A percentile compares a stretch with the other conserved stretches of the same genome.
These are phyloP conservation scores for Coleophora deauratella DNA, from an alignment of 2,888 invertebrate genomes.

Conservation along the genomic window DNA sequence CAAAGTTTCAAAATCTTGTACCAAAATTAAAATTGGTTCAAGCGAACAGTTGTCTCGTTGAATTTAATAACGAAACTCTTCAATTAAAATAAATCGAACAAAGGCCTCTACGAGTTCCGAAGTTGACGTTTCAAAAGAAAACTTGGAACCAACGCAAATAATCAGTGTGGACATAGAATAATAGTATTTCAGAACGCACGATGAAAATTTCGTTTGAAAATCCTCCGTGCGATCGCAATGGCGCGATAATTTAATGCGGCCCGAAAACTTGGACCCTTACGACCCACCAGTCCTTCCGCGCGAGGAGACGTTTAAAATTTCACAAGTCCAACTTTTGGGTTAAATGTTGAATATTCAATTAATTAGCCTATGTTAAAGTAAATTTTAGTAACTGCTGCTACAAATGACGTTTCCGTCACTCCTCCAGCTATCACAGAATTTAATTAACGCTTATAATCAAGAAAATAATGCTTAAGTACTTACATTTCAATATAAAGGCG, in stretches of 20 bases:
- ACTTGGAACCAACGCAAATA: slow-evolving; percentile 12
- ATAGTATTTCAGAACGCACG: slow-evolving; percentile 6
- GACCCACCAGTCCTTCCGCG: slow-evolving; percentile 16
- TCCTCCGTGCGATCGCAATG: slow-evolving; percentile 1
- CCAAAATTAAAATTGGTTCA: too few relatives aligned
- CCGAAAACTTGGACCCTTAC: slow-evolving; percentile 30
- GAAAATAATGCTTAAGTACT: slow-evolving; percentile 18
- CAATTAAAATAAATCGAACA: too few relatives aligned
- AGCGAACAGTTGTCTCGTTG: too few relatives aligned
- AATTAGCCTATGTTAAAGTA: slow-evolving; percentile 1
- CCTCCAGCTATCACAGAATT: background rate
- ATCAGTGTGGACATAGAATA: slow-evolving; percentile 8
- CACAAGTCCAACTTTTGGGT: slow-evolving; percentile 34
- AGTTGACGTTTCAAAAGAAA: slow-evolving; percentile 4
- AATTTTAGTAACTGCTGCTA: too few relatives aligned
- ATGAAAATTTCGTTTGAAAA: slow-evolving; percentile 4
- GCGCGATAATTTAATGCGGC: slow-evolving; percentile 13
- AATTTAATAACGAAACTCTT: too few relatives aligned
- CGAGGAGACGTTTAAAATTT: slow-evolving; percentile 34
- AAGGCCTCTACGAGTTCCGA: background rate
- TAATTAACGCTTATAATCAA: background rate
- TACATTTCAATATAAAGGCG: slow-evolving; percentile 21
- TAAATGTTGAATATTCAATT: slow-evolving; percentile 35
- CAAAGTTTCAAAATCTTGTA: too few relatives aligned
- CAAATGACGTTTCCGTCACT: too few relatives aligned